Evolutionary conservation across 2,888 invertebrate genomes (phyloP).

Genomic region (Synanthedon formicaeformis): DNA sequence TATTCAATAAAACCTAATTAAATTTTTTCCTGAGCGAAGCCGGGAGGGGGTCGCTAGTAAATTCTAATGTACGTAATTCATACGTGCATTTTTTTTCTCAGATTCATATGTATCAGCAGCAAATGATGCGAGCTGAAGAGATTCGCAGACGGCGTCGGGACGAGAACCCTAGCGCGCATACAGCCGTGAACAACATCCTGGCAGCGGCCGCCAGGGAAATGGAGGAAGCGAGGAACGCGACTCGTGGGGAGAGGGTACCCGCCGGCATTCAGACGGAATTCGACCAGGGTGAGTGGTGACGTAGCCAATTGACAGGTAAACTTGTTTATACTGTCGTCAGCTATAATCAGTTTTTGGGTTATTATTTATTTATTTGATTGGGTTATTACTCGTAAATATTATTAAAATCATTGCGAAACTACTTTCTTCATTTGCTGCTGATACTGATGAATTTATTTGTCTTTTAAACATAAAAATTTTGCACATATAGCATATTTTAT

Average conservation of each 20-base stretch:
- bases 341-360: too few species aligned
- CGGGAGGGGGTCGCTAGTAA: too few species aligned
- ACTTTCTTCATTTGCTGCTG: too few species aligned
- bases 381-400: too few species aligned
- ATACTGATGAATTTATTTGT: too few species aligned
- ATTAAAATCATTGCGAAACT: too few species aligned
- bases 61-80: neutral
- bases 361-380: too few species aligned
- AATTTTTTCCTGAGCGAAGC: too few species aligned
- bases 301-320: neutral
- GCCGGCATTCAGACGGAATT: conserved; percentile 60
- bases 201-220: conserved; percentile 63
- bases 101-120: conserved; percentile 68
- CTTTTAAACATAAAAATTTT: too few species aligned
- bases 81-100: conserved; percentile 12
- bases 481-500: too few species aligned
- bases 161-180: conserved; percentile 53
- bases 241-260: conserved; percentile 29
- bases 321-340: too few species aligned
- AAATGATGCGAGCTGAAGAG: conserved; percentile 65
- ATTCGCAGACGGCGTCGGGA: conserved; percentile 54
- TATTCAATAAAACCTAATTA: too few species aligned
- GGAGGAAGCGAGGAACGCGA: conserved; percentile 53
- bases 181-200: conserved; percentile 61
- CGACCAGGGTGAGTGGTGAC: conserved; percentile 29